These are phyloP conservation scores for Holothuria glaberrima DNA, from an alignment of 35 echinoderm and acorn worm genomes.

Conservation along the genomic window DNA sequence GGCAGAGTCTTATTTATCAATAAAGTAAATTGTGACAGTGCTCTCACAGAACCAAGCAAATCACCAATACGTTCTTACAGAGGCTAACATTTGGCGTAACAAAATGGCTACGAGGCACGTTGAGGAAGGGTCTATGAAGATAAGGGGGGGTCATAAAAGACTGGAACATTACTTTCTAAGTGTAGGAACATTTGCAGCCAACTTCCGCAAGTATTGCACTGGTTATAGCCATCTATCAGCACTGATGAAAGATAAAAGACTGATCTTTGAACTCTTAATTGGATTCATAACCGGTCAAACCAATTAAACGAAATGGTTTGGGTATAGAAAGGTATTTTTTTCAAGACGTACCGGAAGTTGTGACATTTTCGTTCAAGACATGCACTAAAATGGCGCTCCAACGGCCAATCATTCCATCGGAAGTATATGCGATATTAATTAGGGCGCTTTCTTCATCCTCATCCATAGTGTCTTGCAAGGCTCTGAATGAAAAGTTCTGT, in stretches of 20 bases:
- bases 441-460: conserved; percentile 18
- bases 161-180: too few species aligned
- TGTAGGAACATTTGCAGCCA: too few species aligned
- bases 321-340: not conserved
- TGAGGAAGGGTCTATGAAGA: too few species aligned
- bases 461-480: conserved; percentile 3
- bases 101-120: too few species aligned
- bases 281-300: not conserved
- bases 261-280: not conserved
- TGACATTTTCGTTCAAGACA: conserved; percentile 24
- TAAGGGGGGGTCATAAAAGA: too few species aligned
- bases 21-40: too few species aligned
- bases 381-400: conserved; percentile 28
- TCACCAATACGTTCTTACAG: too few species aligned
- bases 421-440: conserved; percentile 22
- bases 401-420: conserved; percentile 18
- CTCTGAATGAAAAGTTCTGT: conserved; percentile 35
- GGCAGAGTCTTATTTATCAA: too few species aligned
- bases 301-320: not conserved
- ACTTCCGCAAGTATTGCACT: too few species aligned
- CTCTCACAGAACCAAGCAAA: too few species aligned
- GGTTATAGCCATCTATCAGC: not conserved
- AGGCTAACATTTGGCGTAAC: too few species aligned
- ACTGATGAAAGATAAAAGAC: not conserved
- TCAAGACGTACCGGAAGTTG: not conserved